Conservation (phyloP, 2,888 invertebrate species). For the Tachystola acroxantha region DNA sequence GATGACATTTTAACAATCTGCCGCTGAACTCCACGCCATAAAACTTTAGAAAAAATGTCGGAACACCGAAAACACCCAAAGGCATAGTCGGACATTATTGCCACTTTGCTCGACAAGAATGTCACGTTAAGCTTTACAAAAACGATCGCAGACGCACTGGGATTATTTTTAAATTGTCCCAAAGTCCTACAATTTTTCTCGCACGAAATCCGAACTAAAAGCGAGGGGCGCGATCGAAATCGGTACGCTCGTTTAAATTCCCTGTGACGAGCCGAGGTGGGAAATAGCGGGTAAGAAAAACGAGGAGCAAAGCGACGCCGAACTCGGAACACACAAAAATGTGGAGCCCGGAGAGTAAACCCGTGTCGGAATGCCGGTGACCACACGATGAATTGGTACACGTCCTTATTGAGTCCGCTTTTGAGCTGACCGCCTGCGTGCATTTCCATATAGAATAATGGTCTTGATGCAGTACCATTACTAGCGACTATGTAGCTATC, state of each 20-base stretch:
- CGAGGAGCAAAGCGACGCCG: constrained; percentile 23
- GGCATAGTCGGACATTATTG: constrained; percentile 6
- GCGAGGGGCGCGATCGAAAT: constrained; percentile 45
- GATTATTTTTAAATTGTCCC: constrained; percentile 37
- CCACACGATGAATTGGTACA: constrained; percentile 52
- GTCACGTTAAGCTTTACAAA: constrained; percentile 26
- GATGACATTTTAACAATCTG: background rate
- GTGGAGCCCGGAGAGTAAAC: constrained; percentile 50
- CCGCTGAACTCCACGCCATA: background rate
- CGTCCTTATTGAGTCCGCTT: constrained; percentile 58
- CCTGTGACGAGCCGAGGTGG: constrained; percentile 51
- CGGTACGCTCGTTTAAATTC: constrained; percentile 65
- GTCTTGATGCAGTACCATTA: too few relatives aligned
- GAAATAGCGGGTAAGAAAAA: constrained; percentile 60
- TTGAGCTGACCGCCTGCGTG: constrained; percentile 44
- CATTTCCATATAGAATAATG: constrained; percentile 56
- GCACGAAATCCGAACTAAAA: constrained; percentile 39
- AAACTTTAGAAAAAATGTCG: constrained; percentile 1
- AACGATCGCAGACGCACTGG: constrained; percentile 23
- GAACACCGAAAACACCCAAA: background rate
- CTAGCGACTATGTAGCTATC: too few relatives aligned
- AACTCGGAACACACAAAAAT: constrained; percentile 47
- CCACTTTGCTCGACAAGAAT: constrained; percentile 26
- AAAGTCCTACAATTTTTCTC: constrained; percentile 40
- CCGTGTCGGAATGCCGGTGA: constrained; percentile 65